Conservation (phyloP, 64 coral and sea anemone genomes). For the Pocillopora verrucosa region DNA sequence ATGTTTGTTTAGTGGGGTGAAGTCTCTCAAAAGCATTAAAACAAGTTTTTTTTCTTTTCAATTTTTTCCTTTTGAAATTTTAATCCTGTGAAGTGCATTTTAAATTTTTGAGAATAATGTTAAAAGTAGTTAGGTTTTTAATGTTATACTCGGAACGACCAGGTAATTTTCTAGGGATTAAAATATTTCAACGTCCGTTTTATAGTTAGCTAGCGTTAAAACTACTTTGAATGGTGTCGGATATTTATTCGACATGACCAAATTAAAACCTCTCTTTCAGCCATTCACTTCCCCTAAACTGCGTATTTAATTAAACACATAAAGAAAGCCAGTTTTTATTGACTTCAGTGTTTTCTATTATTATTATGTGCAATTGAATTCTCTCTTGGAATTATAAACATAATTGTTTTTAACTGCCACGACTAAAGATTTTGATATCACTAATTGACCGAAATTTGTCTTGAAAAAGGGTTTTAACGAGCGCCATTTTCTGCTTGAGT, state of each 20-base stretch:
- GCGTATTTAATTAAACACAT: conserved; percentile 62
- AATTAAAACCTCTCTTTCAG: conserved; percentile 67
- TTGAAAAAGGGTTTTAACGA: conserved; percentile 45
- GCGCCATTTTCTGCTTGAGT: conserved; percentile 3
- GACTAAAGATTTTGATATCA: conserved; percentile 36
- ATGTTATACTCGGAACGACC: background rate
- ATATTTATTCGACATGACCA: conserved; percentile 62
- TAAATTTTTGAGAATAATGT: background rate
- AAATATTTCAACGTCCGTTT: conserved; percentile 13
- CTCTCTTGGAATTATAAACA: conserved; percentile 59
- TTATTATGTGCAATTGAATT: conserved; percentile 58
- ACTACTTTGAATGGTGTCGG: conserved; percentile 50
- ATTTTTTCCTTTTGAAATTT: background rate
- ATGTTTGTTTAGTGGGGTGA: conserved; percentile 44
- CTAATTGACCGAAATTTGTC: conserved; percentile 59
- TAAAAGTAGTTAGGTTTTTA: background rate
- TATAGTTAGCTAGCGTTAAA: conserved; percentile 26
- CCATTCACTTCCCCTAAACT: conserved; percentile 30
- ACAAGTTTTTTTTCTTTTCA: background rate
- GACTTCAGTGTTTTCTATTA: conserved; percentile 67
- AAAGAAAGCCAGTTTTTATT: conserved; percentile 64
- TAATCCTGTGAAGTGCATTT: background rate
- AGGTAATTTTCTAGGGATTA: conserved; percentile 4
- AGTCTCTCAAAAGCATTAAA: conserved; percentile 35
- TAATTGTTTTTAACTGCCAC: conserved; percentile 67